Evolutionary conservation across 2,888 invertebrate species (phyloP).

Genomic region (Entomobrya multifasciata): DNA sequence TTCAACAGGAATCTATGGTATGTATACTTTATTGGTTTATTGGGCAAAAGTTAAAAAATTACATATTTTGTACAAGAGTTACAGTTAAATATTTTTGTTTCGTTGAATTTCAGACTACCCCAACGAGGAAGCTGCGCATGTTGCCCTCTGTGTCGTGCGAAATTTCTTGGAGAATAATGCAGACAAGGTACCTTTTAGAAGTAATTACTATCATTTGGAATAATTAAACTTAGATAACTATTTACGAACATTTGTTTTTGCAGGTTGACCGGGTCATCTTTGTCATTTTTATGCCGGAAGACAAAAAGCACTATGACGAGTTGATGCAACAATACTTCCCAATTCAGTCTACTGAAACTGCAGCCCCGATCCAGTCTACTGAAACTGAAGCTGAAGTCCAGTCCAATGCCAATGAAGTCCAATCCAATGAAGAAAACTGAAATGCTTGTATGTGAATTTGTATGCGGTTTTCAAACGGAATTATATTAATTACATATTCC

Average conservation of each 20-base stretch:
- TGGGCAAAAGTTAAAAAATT: too few relatives aligned
- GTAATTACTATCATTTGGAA: not conserved
- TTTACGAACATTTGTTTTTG: constrained; percentile 76
- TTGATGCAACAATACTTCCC: constrained; percentile 89
- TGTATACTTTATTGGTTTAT: too few relatives aligned
- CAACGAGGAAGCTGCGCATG: constrained; percentile 88
- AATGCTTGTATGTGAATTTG: too few relatives aligned
- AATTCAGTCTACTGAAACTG: too few relatives aligned
- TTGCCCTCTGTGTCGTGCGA: constrained; percentile 87
- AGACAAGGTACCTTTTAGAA: constrained; percentile 27
- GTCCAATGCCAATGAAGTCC: too few relatives aligned
- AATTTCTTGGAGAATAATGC: constrained; percentile 83
- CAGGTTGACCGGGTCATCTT: constrained; percentile 89
- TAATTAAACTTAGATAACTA: too few relatives aligned
- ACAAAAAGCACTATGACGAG: constrained; percentile 88
- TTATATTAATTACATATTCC: too few relatives aligned
- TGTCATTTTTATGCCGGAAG: constrained; percentile 88
- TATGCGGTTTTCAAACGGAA: too few relatives aligned
- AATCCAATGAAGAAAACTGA: too few relatives aligned
- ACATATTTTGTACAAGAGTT: too few relatives aligned
- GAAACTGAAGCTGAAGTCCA: too few relatives aligned
- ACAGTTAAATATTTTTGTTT: not conserved
- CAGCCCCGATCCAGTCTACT: too few relatives aligned
- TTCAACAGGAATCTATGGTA: constrained; percentile 93
- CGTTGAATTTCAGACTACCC: constrained; percentile 85